These are phyloP conservation scores for Ichneumoninae sp. DNA, from an alignment of 2,888 invertebrate genomes.

Conservation along the genomic window DNA sequence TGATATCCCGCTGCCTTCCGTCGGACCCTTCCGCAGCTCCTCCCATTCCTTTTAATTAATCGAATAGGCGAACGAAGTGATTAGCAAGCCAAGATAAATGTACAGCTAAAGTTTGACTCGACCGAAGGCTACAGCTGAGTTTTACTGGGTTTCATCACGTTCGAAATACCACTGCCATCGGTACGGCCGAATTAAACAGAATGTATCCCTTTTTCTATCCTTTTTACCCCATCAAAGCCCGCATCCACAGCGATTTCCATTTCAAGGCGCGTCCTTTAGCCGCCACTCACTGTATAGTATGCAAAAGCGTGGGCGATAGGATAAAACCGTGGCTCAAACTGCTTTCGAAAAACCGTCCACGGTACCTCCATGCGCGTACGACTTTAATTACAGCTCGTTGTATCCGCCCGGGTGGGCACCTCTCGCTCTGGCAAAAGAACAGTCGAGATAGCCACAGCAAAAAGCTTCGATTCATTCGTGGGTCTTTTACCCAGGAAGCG, in stretches of 20 bases:
- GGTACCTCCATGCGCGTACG: slow-evolving; percentile 38
- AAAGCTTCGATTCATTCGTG: slow-evolving; percentile 54
- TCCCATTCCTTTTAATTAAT: slow-evolving; percentile 59
- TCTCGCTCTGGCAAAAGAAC: slow-evolving; percentile 51
- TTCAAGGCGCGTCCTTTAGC: slow-evolving; percentile 59
- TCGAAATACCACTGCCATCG: slow-evolving; percentile 25
- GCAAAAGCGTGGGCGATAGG: slow-evolving; percentile 57
- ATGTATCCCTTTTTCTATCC: slow-evolving; percentile 33
- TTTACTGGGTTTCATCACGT: slow-evolving; percentile 38
- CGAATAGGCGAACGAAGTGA: slow-evolving; percentile 53
- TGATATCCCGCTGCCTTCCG: slow-evolving; percentile 55
- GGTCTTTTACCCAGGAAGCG: slow-evolving; percentile 41
- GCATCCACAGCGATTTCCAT: slow-evolving; percentile 62
- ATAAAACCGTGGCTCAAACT: slow-evolving; percentile 62
- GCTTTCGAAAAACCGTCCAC: slow-evolving; percentile 63
- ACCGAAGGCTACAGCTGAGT: neutral
- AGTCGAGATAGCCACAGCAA: slow-evolving; percentile 57
- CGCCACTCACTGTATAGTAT: slow-evolving; percentile 35
- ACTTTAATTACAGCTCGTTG: slow-evolving; percentile 65
- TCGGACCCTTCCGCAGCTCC: slow-evolving; percentile 22
- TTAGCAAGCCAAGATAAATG: slow-evolving; percentile 48
- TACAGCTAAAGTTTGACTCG: slow-evolving; percentile 31
- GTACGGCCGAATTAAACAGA: slow-evolving; percentile 34
- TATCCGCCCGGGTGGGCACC: slow-evolving; percentile 14
- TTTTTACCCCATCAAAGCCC: slow-evolving; percentile 57